Percentiles rank a stretch among this genome's conserved stretches.
Evolutionary conservation across 2,888 invertebrate species (phyloP).

Genomic region (Meliscaeva auricollis): DNA sequence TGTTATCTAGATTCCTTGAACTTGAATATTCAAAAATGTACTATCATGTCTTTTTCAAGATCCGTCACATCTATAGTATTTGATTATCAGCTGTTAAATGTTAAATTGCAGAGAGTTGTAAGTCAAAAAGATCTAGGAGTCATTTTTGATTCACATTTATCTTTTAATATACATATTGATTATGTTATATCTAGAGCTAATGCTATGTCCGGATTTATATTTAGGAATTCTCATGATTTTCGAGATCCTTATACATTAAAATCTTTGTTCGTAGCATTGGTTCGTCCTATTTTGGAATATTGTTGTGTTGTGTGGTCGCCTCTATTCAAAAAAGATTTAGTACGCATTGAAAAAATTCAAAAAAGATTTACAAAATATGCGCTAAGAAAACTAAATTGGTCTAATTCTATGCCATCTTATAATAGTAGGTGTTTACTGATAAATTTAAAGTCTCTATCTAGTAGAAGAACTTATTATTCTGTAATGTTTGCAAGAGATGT

Average conservation of each 20-base stretch:
- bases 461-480: no score
- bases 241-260: background rate
- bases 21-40: background rate
- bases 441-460: no score
- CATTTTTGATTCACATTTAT: no score
- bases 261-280: background rate
- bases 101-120: background rate
- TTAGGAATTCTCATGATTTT: background rate
- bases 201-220: background rate
- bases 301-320: background rate
- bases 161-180: background rate
- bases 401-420: no score
- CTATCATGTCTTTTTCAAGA: background rate
- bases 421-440: background rate
- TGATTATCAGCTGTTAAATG: background rate
- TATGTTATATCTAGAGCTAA: background rate
- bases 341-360: conserved; percentile 5
- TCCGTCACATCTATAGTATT: background rate
- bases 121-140: background rate
- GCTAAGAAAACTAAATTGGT: background rate
- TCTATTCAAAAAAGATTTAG: background rate
- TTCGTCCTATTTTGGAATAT: background rate
- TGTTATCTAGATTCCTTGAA: background rate
- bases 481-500: no score
- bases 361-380: conserved; percentile 24